phyloP scores from a whole-genome alignment of 1,140 invertebrate genomes.

The Steinernema feltiae region DNA sequence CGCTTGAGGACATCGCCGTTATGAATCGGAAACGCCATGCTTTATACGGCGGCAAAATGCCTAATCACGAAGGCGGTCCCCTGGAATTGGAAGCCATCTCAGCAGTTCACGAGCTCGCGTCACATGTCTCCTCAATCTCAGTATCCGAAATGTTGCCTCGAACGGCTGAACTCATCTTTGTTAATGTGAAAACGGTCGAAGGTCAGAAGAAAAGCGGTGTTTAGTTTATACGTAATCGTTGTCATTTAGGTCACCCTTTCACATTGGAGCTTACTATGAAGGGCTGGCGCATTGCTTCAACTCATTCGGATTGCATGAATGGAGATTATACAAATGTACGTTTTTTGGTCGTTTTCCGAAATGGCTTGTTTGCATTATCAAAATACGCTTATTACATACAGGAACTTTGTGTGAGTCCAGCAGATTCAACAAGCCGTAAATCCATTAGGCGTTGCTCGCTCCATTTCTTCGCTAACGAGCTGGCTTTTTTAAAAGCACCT shows the following conservation, averaged over 20 bases:
- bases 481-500: too few species aligned
- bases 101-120: conserved; percentile 52
- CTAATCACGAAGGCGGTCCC: conserved; percentile 38
- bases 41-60: not conserved
- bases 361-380: too few species aligned
- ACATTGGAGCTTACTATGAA: conserved; percentile 57
- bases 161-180: conserved; percentile 54
- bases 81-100: conserved; percentile 56
- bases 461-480: not conserved
- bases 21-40: conserved; percentile 44
- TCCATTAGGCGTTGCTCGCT: too few species aligned
- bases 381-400: too few species aligned
- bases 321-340: conserved; percentile 49
- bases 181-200: conserved; percentile 55
- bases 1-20: conserved; percentile 52
- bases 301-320: conserved; percentile 53
- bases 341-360: not conserved
- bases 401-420: too few species aligned
- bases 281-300: conserved; percentile 52
- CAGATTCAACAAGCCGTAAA: too few species aligned
- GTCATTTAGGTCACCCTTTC: conserved; percentile 45
- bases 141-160: conserved; percentile 54
- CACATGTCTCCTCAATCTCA: conserved; percentile 41
- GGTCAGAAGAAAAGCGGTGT: conserved; percentile 25
- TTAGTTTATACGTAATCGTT: conserved; percentile 6